phyloP scores from a whole-genome alignment of 2,888 invertebrate genomes.

The Eugnorisma glareosa region DNA sequence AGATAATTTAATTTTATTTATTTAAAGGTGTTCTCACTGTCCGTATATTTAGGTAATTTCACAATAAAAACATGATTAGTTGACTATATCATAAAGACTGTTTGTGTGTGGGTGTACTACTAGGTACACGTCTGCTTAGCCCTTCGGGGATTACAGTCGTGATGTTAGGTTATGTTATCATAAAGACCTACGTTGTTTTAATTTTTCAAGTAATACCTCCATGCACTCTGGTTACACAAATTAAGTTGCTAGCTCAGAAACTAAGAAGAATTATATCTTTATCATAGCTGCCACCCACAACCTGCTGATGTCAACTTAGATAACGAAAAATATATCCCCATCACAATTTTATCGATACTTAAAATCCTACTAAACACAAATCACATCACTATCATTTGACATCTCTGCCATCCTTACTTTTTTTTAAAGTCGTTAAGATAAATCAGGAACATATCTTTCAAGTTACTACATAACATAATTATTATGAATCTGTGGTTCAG shows the following conservation, averaged over 20 bases:
- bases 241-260: neutral
- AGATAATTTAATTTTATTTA: neutral
- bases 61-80: neutral
- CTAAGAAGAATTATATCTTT: neutral
- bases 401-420: conserved; percentile 23
- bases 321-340: neutral
- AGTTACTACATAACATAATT: conserved; percentile 46
- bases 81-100: no score
- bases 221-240: neutral
- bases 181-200: neutral
- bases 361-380: conserved; percentile 8
- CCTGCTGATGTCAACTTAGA: conserved; percentile 3
- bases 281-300: conserved; percentile 1
- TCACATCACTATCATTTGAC: conserved; percentile 34
- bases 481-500: conserved; percentile 46
- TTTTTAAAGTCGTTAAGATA: conserved; percentile 44
- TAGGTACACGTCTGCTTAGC: no score
- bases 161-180: no score
- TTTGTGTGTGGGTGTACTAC: no score
- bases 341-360: conserved; percentile 41
- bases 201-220: neutral
- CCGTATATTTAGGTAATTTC: neutral
- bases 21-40: neutral
- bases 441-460: conserved; percentile 25
- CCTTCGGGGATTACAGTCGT: no score